Evolutionary conservation across 2,113 vertebrate genomes (phyloP).

Genomic region (Nannospalax galili): DNA sequence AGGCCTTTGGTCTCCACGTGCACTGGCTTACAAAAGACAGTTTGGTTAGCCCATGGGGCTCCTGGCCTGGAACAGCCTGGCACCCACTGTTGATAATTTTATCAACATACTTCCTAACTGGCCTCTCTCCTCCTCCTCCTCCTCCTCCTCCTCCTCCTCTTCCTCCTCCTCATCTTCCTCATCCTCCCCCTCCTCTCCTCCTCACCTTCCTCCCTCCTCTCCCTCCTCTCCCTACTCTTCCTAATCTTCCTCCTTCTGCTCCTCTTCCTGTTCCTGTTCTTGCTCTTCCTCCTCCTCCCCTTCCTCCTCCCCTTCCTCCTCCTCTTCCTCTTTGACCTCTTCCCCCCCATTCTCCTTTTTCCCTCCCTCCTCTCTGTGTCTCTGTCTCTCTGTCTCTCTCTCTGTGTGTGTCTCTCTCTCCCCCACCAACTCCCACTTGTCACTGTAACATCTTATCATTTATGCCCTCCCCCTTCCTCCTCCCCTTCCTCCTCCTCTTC

Average conservation of each 20-base stretch:
- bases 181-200: background rate
- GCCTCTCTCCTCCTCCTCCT: background rate
- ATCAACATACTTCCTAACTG: background rate
- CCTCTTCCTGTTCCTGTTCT: too few species aligned
- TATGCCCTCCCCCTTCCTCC: background rate
- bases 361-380: too few species aligned
- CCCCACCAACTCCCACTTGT: background rate
- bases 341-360: too few species aligned
- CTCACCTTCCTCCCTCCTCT: background rate
- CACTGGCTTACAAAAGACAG: slow-evolving; percentile 5
- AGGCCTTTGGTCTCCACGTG: slow-evolving; percentile 16
- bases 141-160: background rate
- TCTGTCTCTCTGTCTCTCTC: too few species aligned
- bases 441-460: background rate
- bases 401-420: too few species aligned
- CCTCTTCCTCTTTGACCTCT: too few species aligned
- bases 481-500: too few species aligned
- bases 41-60: background rate
- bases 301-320: too few species aligned
- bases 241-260: background rate
- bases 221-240: too few species aligned
- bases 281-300: too few species aligned
- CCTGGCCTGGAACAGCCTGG: background rate
- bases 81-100: background rate
- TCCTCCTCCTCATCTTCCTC: too few species aligned